phyloP scores from a whole-genome alignment of 2,888 invertebrate species.

The Tetranychus truncatus region DNA sequence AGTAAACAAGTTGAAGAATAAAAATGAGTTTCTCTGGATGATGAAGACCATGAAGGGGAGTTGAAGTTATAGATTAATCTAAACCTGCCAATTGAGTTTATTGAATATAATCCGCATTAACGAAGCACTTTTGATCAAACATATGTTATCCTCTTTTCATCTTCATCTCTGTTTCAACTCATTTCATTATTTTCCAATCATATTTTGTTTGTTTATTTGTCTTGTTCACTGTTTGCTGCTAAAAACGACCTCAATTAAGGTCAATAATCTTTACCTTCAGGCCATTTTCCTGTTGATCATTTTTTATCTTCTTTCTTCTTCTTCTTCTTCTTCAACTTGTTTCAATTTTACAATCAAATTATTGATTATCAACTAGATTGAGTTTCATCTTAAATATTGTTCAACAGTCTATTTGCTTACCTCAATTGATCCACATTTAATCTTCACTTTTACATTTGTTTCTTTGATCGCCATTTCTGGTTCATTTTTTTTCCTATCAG shows the following conservation, averaged over 20 bases:
- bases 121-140: not conserved
- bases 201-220: not conserved
- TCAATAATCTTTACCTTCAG: not conserved
- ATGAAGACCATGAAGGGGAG: too few relatives aligned
- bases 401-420: too few relatives aligned
- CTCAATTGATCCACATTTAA: too few relatives aligned
- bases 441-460: too few relatives aligned
- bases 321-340: not conserved
- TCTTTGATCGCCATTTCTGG: too few relatives aligned
- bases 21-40: too few relatives aligned
- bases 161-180: not conserved
- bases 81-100: too few relatives aligned
- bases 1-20: too few relatives aligned
- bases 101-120: too few relatives aligned
- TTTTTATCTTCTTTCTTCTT: not conserved
- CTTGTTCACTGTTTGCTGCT: not conserved
- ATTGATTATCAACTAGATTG: too few relatives aligned
- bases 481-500: too few relatives aligned
- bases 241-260: not conserved
- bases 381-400: too few relatives aligned
- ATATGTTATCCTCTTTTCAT: not conserved
- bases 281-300: not conserved
- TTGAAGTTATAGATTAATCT: not conserved
- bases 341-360: not conserved
- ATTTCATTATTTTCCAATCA: not conserved